Base-by-base conservation (phyloP, 2,113 vertebrate species). In the Aspiorhynchus laticeps region DNA sequence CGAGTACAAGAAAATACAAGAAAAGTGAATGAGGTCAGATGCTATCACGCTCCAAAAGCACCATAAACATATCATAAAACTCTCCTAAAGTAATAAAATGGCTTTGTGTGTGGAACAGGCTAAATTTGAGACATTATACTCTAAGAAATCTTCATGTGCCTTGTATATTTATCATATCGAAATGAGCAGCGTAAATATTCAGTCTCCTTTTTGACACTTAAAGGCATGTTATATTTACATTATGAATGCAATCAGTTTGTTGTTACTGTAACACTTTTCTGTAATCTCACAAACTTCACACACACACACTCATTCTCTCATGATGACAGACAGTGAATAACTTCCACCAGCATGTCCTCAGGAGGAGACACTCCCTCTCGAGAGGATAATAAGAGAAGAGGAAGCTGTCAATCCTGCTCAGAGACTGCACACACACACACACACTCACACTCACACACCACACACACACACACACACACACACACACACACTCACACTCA, bases 391-490 rank as follows among this genome's bases (percentile, higher is more conserved):
- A 91, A 93, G 92, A 94, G 92, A 92, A 93, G 92, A 94, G 92
- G 93, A 95, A 94, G 91, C 91, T 87, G 38, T 86, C 87, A 95
- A 96, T 94, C 85, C 85, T 91, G 93, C 71, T 92, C 93, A 88
- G 90, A 92, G 91, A 92, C 90, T 93, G 89, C 89, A 88, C 87
- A 74, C 76, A 10, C 74, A 82, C 92, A 92, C 91, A 91, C 90
- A 92, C 56, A 24, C 53, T n/a, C 7, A n/a, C 88, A 76, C 69
- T 86, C 88, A 76, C 74, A 9, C 71, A 82, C 92, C 63, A 89
- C 88, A n/a, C n/a, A n/a, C n/a, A n/a, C n/a, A n/a, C n/a, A n/a
- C n/a, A n/a, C n/a, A n/a, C n/a, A n/a, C n/a, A n/a, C n/a, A n/a
- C n/a, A n/a, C n/a, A n/a, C n/a, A n/a, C n/a, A n/a, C n/a, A n/a